These are phyloP conservation scores for Pseudopipra pipra DNA, from an alignment of 2,113 vertebrate genomes.

Conservation along the genomic window DNA sequence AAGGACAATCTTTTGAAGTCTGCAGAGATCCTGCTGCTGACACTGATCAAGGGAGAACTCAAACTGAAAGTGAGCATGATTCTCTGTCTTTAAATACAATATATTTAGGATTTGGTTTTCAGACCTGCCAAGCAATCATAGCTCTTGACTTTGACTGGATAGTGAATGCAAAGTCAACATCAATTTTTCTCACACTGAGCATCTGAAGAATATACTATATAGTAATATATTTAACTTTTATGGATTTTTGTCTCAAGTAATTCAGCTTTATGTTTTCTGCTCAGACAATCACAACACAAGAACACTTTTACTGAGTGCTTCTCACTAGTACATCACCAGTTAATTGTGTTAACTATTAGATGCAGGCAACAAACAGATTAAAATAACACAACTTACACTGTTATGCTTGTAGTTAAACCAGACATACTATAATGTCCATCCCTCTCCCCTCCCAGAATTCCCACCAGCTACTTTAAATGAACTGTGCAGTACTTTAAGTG, in stretches of 20 bases:
- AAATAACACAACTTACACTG: neutral
- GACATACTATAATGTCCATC: accelerated
- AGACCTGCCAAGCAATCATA: neutral
- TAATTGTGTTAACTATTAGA: neutral
- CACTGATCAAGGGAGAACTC: neutral
- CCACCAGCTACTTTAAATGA: neutral
- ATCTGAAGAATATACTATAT: neutral
- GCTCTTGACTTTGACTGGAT: neutral
- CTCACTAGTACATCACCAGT: neutral
- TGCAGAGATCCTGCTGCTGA: neutral
- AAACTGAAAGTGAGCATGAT: neutral
- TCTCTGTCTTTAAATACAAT: neutral
- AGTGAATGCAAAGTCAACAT: neutral
- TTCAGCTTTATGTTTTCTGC: neutral
- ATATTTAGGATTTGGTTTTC: neutral
- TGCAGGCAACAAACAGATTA: neutral
- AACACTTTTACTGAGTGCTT: neutral
- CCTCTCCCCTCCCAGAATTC: accelerated
- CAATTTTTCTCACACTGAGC: neutral
- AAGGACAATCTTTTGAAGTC: constrained; percentile 55
- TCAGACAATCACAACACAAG: neutral
- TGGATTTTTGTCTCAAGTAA: neutral
- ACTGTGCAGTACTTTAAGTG: too few relatives aligned
- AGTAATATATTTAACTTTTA: neutral
- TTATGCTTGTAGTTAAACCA: neutral